These are phyloP conservation scores for Plutomurus gul DNA, from an alignment of 1,140 invertebrate species.

Conservation along the genomic window DNA sequence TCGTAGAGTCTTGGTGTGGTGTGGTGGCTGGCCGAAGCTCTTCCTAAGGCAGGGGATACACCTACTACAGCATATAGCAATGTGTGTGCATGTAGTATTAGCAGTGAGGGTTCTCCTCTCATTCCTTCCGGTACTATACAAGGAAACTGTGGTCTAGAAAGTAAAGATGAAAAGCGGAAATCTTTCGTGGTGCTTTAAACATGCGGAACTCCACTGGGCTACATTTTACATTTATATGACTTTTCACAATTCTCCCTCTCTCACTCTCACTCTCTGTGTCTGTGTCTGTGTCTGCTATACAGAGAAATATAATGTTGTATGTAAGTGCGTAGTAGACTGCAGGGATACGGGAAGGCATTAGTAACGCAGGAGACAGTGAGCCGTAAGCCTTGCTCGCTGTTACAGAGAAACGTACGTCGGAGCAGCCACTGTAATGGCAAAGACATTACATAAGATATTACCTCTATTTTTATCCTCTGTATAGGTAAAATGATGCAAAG, in stretches of 20 bases:
- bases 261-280: background rate
- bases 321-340: background rate
- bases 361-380: background rate
- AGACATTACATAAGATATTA: slow-evolving; percentile 11
- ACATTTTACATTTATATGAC: background rate
- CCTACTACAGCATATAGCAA: too few species aligned
- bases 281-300: background rate
- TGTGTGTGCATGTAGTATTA: too few species aligned
- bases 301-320: background rate
- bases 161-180: background rate
- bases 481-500: background rate
- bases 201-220: background rate
- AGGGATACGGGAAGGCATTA: background rate
- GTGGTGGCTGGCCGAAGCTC: too few species aligned
- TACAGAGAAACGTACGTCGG: too few species aligned
- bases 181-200: background rate
- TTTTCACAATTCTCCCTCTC: background rate
- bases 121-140: background rate
- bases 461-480: background rate
- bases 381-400: background rate
- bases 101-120: too few species aligned
- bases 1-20: too few species aligned
- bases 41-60: too few species aligned
- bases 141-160: background rate
- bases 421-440: slow-evolving; percentile 17